These are phyloP conservation scores for Fukomys damarensis DNA, from an alignment of 2,113 vertebrate genomes.

Conservation along the genomic window DNA sequence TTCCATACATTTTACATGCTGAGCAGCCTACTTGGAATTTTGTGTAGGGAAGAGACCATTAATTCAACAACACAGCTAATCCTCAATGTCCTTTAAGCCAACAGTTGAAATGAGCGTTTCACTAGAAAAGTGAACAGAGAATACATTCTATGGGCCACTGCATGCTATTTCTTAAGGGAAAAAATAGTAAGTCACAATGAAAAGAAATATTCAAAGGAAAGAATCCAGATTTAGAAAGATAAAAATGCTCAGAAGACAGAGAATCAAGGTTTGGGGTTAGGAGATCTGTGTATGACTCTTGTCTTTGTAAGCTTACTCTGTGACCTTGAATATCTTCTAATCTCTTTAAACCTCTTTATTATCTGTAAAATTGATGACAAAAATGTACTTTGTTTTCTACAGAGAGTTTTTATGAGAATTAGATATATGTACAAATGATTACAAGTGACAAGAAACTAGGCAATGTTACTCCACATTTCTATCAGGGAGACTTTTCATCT, in stretches of 20 bases:
- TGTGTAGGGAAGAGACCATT: background rate
- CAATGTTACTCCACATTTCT: slow-evolving; percentile 54
- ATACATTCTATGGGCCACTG: background rate
- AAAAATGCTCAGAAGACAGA: background rate
- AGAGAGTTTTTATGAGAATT: background rate
- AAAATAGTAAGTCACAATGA: background rate
- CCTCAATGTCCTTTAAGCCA: background rate
- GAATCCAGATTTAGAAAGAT: background rate
- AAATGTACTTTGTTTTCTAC: background rate
- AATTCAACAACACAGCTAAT: background rate
- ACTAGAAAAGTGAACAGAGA: slow-evolving; percentile 1
- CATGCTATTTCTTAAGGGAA: background rate
- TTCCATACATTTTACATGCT: background rate
- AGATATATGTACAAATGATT: slow-evolving; percentile 12
- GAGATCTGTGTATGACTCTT: background rate
- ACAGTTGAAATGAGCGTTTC: slow-evolving; percentile 19
- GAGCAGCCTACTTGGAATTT: background rate
- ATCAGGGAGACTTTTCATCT: slow-evolving; percentile 9
- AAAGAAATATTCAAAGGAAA: background rate
- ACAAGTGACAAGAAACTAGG: slow-evolving; percentile 39
- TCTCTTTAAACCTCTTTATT: background rate
- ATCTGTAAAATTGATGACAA: slow-evolving; percentile 16
- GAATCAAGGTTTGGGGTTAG: background rate
- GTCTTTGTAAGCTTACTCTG: background rate
- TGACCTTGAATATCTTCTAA: slow-evolving; percentile 10